phyloP scores from a whole-genome alignment of 2,888 invertebrate species.

The Tetramorium bicarinatum region DNA sequence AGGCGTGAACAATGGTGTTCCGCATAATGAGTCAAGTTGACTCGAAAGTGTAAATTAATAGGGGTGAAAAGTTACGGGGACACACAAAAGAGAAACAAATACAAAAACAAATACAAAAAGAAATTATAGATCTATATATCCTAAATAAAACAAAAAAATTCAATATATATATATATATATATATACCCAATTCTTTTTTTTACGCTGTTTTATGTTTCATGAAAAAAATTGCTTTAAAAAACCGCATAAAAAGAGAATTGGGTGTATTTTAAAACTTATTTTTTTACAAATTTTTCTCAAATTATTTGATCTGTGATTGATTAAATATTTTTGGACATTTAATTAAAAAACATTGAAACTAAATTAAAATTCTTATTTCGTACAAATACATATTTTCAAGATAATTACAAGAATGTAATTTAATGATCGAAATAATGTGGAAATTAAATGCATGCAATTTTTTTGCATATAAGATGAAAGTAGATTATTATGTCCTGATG shows the following conservation, averaged over 20 bases:
- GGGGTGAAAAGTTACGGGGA: conserved; percentile 41
- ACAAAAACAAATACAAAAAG: conserved; percentile 12
- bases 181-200: too few relatives aligned
- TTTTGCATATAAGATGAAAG: conserved; percentile 24
- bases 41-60: conserved; percentile 36
- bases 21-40: conserved; percentile 4
- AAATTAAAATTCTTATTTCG: too few relatives aligned
- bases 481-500: conserved; percentile 15
- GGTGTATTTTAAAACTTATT: neutral
- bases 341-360: neutral
- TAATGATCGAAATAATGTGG: conserved; percentile 13
- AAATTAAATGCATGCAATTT: conserved; percentile 23
- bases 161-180: too few relatives aligned
- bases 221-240: too few relatives aligned
- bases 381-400: conserved; percentile 1
- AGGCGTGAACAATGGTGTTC: conserved; percentile 29
- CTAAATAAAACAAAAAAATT: neutral
- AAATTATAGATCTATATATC: neutral
- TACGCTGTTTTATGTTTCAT: too few relatives aligned
- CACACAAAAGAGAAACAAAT: conserved; percentile 14
- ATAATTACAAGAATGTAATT: neutral
- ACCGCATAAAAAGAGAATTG: too few relatives aligned
- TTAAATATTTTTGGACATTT: neutral
- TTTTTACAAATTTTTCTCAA: neutral
- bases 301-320: neutral